Percentiles rank a stretch among this genome's conserved stretches.
phyloP scores from a whole-genome alignment of 2,797 vertebrate genomes.

The Amblyopsis hoosieri region DNA sequence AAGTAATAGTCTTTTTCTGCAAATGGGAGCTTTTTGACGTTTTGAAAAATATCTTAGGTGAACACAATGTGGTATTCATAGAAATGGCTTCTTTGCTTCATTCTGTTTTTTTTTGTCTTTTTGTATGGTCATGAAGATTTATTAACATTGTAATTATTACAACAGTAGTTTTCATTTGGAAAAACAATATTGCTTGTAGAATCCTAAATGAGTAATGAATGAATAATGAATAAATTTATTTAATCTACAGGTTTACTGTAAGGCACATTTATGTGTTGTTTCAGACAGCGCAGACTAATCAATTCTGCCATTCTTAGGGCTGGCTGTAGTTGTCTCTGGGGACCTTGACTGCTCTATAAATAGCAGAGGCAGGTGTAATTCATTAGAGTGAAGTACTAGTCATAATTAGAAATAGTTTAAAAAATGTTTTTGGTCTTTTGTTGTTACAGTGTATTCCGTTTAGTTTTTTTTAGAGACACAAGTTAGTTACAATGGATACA shows the following conservation, averaged over 20 bases:
- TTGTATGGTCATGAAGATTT: no score
- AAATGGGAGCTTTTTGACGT: no score
- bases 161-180: conserved; percentile 8
- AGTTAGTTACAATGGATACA: no score
- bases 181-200: conserved; percentile 2
- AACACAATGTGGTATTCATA: conserved; percentile 26
- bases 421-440: no score
- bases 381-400: conserved; percentile 52
- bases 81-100: conserved; percentile 19
- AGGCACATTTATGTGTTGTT: neutral
- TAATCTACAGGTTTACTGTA: no score
- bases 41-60: conserved; percentile 8
- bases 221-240: no score
- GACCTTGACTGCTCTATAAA: conserved; percentile 57
- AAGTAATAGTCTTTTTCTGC: neutral
- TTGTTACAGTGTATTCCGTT: no score
- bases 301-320: conserved; percentile 48
- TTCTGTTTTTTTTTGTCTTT: neutral
- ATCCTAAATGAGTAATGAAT: no score
- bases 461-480: no score
- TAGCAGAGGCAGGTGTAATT: conserved; percentile 63
- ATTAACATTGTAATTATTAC: neutral
- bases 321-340: conserved; percentile 46
- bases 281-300: conserved; percentile 39
- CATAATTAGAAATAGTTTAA: conserved; percentile 24